Conservation (phyloP, 1,140 invertebrate genomes). For the Potamilus streckersoni region DNA sequence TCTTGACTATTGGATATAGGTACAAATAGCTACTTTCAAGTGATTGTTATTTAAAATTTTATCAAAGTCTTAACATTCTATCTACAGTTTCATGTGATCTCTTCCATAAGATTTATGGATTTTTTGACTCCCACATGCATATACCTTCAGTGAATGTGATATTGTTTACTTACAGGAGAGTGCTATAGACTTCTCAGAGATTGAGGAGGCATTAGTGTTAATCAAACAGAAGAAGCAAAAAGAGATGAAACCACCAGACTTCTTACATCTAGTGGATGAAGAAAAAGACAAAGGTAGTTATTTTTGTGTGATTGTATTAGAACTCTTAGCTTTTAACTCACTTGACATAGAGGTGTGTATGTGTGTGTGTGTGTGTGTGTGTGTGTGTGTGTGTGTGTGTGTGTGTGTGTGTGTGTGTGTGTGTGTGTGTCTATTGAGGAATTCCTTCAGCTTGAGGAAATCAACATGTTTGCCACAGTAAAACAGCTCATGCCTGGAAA, state of each 20-base stretch:
- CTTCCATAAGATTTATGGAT: too few species aligned
- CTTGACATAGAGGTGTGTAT: neutral
- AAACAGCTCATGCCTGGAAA: too few species aligned
- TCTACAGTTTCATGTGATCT: too few species aligned
- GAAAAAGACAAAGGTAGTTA: conserved; percentile 41
- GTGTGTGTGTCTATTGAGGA: neutral
- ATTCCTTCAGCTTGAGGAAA: too few species aligned
- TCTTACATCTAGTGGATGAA: conserved; percentile 63
- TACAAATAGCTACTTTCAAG: neutral
- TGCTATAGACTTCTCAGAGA: conserved; percentile 67
- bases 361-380: neutral
- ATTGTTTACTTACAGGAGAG: conserved; percentile 56
- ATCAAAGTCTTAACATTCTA: too few species aligned
- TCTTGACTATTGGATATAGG: too few species aligned
- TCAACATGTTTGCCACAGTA: too few species aligned
- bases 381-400: neutral
- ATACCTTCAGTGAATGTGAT: neutral
- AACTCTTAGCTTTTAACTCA: neutral
- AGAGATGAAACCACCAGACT: conserved; percentile 55
- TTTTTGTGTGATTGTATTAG: neutral
- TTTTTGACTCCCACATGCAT: too few species aligned
- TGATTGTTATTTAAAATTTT: too few species aligned
- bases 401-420: neutral
- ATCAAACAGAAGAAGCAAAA: conserved; percentile 65
- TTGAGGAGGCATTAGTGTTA: conserved; percentile 68